Base-by-base conservation (phyloP, 2,888 invertebrate species). In the Noctua fimbriata region DNA sequence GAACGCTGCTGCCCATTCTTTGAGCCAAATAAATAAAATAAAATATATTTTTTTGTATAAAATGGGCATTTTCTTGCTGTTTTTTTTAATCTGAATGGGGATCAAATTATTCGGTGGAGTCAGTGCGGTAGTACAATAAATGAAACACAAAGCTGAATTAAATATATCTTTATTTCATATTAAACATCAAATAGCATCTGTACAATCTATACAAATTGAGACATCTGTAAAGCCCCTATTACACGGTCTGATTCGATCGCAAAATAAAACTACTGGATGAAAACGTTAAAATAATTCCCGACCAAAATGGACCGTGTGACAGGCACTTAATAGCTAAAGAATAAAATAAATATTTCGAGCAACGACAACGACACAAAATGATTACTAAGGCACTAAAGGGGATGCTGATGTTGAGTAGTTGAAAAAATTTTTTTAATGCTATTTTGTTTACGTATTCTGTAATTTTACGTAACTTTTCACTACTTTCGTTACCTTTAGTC, bases 81-180 rank as follows among this genome's bases (percentile, higher is more conserved):
- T 47, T 47, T 47, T 47, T 47, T 47, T 47, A 7, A 49, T 21
- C 1, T 49, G 21, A 7, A 1, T 21, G 7, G 18, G 49, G 18
- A 1, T 55, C 28, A 60, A 60, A 60, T 12, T 58, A 58, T n/a
- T n/a, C 4, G 5, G 32, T 32, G 4, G 32, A 9, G 32, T 65
- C 32, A 32, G 21, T 21, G 10, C 5, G 21, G 47, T 5, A 49
- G 47, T 36, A 16, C 4, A 65, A 1, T 2, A 71, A 85, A 85
- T 69, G 10, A 85, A 82, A 86, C 65, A 77, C 24, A 66, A 55
- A 28, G 0, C 55, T 78, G 72, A 88, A 86, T 88, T 81, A 89
- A 89, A 89, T 89, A 88, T 87, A 82, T 88, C 79, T 88, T 88
- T 88, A 88, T 88, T 86, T 67, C 65, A 73, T 86, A 82, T 84